These are phyloP conservation scores for Carcharodon carcharias DNA, from an alignment of 2,797 vertebrate species.

Conservation along the genomic window DNA sequence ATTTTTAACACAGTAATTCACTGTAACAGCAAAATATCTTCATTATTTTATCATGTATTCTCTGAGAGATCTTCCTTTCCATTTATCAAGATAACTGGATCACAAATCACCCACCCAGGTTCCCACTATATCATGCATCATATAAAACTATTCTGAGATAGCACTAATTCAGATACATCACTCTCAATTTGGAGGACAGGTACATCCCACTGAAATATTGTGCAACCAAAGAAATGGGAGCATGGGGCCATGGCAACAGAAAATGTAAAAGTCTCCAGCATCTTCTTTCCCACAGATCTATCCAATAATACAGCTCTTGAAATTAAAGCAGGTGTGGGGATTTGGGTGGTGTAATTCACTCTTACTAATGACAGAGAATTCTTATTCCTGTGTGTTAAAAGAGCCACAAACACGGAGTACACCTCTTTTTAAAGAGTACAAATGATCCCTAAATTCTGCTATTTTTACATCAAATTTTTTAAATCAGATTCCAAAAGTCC, in stretches of 20 bases:
- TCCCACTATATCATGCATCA: no score
- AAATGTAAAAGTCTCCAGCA: background rate
- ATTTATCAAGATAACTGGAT: no score
- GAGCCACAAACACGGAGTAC: background rate
- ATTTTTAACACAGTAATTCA: no score
- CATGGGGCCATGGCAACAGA: background rate
- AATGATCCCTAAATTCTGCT: background rate
- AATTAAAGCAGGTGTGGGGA: background rate
- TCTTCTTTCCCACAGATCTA: background rate
- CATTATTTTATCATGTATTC: no score
- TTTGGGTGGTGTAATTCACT: background rate
- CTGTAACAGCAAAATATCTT: no score
- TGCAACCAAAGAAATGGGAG: background rate
- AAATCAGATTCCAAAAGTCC: background rate
- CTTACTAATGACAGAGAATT: background rate
- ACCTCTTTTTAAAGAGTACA: background rate
- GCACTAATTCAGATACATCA: no score
- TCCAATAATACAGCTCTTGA: background rate
- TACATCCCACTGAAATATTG: background rate
- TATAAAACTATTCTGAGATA: no score
- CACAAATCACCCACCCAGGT: no score
- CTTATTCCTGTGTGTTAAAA: background rate
- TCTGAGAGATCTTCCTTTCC: no score
- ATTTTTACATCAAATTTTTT: background rate
- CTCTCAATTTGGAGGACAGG: no score